Percentiles rank a stretch among this genome's conserved stretches.
Conservation (phyloP, 2,888 invertebrate species). For the Leucoma salicis region DNA sequence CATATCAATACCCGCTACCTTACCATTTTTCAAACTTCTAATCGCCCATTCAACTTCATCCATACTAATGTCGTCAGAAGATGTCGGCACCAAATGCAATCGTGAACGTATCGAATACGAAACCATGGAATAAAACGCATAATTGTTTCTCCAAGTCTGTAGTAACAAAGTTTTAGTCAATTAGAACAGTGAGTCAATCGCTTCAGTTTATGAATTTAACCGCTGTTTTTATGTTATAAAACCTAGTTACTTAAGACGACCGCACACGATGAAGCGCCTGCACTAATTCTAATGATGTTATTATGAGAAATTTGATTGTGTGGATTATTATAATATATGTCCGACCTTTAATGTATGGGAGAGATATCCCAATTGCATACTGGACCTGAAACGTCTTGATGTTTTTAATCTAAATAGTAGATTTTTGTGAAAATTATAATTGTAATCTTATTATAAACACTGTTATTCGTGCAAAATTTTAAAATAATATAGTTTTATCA, state of each 20-base stretch:
- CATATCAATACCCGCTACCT: too few species aligned
- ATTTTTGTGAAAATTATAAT: too few species aligned
- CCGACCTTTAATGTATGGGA: constrained; percentile 75
- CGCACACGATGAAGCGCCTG: constrained; percentile 70
- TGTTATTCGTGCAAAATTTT: too few species aligned
- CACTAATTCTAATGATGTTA: constrained; percentile 81
- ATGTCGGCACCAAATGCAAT: too few species aligned
- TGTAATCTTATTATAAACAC: too few species aligned
- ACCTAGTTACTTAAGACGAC: constrained; percentile 49
- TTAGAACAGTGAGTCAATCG: constrained; percentile 6
- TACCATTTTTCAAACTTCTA: too few species aligned
- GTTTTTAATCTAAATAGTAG: constrained; percentile 31
- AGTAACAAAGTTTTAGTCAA: not conserved
- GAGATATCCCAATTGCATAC: constrained; percentile 48
- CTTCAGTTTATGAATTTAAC: constrained; percentile 19
- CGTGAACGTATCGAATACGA: too few species aligned
- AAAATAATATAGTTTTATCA: too few species aligned
- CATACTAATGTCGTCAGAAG: too few species aligned
- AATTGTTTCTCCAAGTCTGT: too few species aligned
- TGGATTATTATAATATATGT: constrained; percentile 77
- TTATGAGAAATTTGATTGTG: constrained; percentile 78
- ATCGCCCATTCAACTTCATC: too few species aligned
- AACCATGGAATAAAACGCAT: too few species aligned
- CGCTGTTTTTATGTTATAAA: constrained; percentile 12
- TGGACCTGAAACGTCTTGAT: constrained; percentile 41